Evolutionary conservation across 2,888 invertebrate genomes (phyloP).

Genomic region (Conistra vaccinii): DNA sequence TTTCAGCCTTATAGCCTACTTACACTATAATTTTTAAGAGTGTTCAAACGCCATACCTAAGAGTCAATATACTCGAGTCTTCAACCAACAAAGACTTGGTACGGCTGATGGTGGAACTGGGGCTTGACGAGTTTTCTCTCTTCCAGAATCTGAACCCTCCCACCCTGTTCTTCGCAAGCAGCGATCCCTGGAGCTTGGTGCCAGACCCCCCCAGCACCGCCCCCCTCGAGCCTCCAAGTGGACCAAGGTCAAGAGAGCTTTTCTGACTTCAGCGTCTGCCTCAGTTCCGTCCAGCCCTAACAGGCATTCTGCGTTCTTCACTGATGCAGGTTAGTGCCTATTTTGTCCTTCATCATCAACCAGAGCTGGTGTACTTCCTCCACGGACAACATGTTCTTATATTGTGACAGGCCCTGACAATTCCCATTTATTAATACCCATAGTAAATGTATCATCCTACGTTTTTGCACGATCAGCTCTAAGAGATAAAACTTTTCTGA

Average conservation of each 20-base stretch:
- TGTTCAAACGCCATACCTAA: background rate
- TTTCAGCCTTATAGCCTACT: background rate
- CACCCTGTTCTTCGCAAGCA: slow-evolving; percentile 88
- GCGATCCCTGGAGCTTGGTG: slow-evolving; percentile 86
- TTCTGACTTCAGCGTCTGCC: slow-evolving; percentile 91
- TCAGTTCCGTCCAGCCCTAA: slow-evolving; percentile 94
- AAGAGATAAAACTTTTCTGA: no score
- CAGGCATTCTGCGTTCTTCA: slow-evolving; percentile 92
- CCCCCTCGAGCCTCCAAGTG: slow-evolving; percentile 92
- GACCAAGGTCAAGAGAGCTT: slow-evolving; percentile 94
- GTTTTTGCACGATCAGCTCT: no score
- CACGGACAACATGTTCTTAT: background rate
- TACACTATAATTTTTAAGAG: background rate
- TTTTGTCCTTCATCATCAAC: background rate
- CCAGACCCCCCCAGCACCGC: slow-evolving; percentile 87
- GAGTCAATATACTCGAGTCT: background rate
- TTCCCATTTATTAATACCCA: background rate
- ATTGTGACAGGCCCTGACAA: no score
- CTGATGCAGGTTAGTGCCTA: slow-evolving; percentile 91
- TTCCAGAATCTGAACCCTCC: slow-evolving; percentile 84
- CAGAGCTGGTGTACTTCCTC: background rate
- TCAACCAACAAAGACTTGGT: background rate
- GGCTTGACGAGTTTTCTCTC: slow-evolving; percentile 53
- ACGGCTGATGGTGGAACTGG: slow-evolving; percentile 16
- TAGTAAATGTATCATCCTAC: background rate